Evolutionary conservation across 37 sponge, comb jelly and placozoan species (phyloP).

Genomic region (Oopsacas minuta): DNA sequence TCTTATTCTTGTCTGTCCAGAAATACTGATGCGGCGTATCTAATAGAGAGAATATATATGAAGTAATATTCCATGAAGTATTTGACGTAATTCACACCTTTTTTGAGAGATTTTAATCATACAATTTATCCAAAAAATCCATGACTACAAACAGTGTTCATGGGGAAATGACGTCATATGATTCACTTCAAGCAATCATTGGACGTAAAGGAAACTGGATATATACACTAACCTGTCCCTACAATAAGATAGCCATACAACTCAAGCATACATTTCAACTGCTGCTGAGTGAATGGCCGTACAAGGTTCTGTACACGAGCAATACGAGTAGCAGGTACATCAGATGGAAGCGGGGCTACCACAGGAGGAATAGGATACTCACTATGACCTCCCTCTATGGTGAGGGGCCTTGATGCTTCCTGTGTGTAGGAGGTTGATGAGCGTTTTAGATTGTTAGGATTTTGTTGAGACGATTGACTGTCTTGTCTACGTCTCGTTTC

Average conservation of each 20-base stretch:
- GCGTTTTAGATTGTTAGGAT: neutral
- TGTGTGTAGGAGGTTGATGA: neutral
- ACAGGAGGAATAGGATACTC: neutral
- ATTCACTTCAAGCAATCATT: too few species aligned
- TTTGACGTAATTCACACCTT: too few species aligned
- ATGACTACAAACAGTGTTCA: too few species aligned
- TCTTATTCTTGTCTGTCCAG: conserved; percentile 75
- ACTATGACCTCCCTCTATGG: neutral
- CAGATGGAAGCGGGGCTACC: conserved; percentile 22
- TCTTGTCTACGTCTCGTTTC: neutral
- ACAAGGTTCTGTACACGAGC: conserved; percentile 59
- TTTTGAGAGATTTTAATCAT: too few species aligned
- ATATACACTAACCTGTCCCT: conserved; percentile 18
- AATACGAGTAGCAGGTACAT: conserved; percentile 32
- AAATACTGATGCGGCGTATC: conserved; percentile 22
- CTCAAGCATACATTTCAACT: conserved; percentile 56
- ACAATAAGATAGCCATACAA: conserved; percentile 43
- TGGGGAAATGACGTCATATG: too few species aligned
- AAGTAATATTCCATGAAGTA: too few species aligned
- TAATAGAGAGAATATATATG: too few species aligned
- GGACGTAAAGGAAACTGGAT: too few species aligned
- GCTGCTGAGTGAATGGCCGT: conserved; percentile 65
- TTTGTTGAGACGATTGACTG: neutral
- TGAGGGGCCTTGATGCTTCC: neutral
- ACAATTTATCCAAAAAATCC: too few species aligned